Conservation (phyloP, 2,797 vertebrate species). For the Pseudochromis fuscus region DNA sequence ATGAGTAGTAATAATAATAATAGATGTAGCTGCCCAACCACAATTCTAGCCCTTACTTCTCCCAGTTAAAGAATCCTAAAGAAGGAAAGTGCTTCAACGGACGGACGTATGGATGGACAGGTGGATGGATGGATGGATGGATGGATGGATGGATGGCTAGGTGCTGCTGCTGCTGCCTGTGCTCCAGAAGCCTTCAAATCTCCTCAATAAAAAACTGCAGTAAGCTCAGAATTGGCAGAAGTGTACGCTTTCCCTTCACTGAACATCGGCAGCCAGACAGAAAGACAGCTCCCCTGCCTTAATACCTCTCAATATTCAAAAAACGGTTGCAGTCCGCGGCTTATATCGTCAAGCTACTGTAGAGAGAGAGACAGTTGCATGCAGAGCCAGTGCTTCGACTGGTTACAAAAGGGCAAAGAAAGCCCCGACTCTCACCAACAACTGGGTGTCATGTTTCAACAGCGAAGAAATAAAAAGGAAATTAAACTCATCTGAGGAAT, state of each 20-base stretch:
- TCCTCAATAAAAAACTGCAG: slow-evolving; percentile 58
- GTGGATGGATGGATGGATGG: slow-evolving; percentile 45
- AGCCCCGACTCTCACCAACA: slow-evolving; percentile 58
- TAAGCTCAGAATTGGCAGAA: slow-evolving; percentile 74
- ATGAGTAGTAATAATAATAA: slow-evolving; percentile 75
- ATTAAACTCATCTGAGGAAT: slow-evolving; percentile 58
- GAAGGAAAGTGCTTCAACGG: slow-evolving; percentile 78
- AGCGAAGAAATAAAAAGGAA: slow-evolving; percentile 39
- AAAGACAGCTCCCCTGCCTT: slow-evolving; percentile 51
- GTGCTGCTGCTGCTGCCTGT: slow-evolving; percentile 49
- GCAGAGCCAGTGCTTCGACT: slow-evolving; percentile 74
- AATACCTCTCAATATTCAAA: slow-evolving; percentile 65
- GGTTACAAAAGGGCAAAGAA: slow-evolving; percentile 53
- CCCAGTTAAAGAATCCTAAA: slow-evolving; percentile 80
- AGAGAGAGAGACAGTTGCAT: slow-evolving; percentile 75
- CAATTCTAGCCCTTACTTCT: slow-evolving; percentile 88
- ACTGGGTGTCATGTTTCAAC: slow-evolving; percentile 59
- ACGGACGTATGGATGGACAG: slow-evolving; percentile 42
- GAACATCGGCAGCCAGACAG: slow-evolving; percentile 70
- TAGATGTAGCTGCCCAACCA: slow-evolving; percentile 88
- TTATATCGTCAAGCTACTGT: slow-evolving; percentile 77
- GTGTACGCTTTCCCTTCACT: slow-evolving; percentile 76
- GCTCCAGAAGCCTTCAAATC: slow-evolving; percentile 56
- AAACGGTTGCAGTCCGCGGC: slow-evolving; percentile 78
- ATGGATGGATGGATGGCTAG: slow-evolving; percentile 12